Evolutionary conservation across 2,113 vertebrate genomes (phyloP).

Genomic region (Oryzias celebensis): DNA sequence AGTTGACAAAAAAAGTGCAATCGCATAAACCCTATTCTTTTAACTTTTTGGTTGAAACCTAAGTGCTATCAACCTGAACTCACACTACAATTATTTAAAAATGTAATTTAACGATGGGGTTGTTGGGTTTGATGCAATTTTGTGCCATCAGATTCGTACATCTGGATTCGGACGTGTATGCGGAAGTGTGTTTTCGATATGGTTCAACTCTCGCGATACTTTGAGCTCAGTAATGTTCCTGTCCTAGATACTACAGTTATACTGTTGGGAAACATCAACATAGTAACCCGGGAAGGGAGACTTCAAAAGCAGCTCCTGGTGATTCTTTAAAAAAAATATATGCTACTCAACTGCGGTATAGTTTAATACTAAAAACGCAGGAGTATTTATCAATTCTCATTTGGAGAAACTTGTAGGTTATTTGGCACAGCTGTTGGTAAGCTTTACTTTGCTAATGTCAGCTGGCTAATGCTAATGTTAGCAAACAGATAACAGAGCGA

Average conservation of each 20-base stretch:
- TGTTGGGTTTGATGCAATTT: too few species aligned
- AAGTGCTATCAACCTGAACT: too few species aligned
- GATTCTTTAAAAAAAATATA: neutral
- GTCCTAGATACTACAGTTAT: constrained; percentile 66
- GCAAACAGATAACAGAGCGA: constrained; percentile 59
- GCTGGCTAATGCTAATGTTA: constrained; percentile 60
- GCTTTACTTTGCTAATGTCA: constrained; percentile 48
- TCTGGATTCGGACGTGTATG: neutral
- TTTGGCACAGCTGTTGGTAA: constrained; percentile 48
- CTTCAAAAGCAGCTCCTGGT: constrained; percentile 35
- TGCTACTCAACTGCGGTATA: neutral
- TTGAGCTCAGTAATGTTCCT: constrained; percentile 37
- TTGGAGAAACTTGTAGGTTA: constrained; percentile 58
- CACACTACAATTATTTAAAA: too few species aligned
- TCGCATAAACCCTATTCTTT: too few species aligned
- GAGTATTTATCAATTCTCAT: constrained; percentile 26
- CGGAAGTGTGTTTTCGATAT: constrained; percentile 5
- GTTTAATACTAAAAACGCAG: neutral
- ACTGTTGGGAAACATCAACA: constrained; percentile 56
- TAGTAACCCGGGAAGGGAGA: constrained; percentile 69
- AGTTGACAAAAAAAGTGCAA: too few species aligned
- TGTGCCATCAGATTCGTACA: too few species aligned
- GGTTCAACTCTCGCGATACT: constrained; percentile 56
- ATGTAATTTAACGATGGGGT: too few species aligned
- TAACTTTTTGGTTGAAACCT: too few species aligned